Percentiles rank a stretch among this genome's conserved stretches.
These are phyloP conservation scores for Varanus komodoensis DNA, from an alignment of 2,113 vertebrate species.

Conservation along the genomic window DNA sequence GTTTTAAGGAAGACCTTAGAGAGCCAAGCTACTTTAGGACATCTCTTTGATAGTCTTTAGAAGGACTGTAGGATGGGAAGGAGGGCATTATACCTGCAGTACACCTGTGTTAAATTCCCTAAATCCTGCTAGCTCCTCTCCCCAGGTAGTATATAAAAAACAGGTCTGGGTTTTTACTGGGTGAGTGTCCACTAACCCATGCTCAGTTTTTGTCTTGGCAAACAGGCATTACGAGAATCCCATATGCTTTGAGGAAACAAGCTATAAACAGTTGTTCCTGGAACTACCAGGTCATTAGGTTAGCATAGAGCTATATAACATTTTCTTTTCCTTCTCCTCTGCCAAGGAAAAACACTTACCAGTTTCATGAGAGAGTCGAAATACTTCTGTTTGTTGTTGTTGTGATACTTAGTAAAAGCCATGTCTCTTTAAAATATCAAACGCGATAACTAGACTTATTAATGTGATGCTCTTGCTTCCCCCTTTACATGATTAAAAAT, in stretches of 20 bases:
- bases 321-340: neutral
- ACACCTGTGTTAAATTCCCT: no score
- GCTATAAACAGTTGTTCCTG: neutral
- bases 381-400: neutral
- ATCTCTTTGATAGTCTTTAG: neutral
- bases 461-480: slow-evolving; percentile 25
- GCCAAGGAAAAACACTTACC: neutral
- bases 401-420: slow-evolving; percentile 17
- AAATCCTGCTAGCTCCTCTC: no score
- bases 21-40: neutral
- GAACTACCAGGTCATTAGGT: neutral
- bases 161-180: neutral
- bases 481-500: slow-evolving; percentile 74
- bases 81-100: no score
- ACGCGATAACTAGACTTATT: slow-evolving; percentile 63
- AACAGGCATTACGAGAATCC: neutral
- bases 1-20: neutral
- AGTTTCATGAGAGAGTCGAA: neutral
- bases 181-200: neutral
- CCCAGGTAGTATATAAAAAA: neutral
- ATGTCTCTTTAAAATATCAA: slow-evolving; percentile 47
- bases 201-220: neutral
- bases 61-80: neutral
- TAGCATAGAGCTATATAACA: neutral
- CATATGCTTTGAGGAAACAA: neutral